Conservation (phyloP, 2,888 invertebrate genomes). For the Pyrgus malvae region DNA sequence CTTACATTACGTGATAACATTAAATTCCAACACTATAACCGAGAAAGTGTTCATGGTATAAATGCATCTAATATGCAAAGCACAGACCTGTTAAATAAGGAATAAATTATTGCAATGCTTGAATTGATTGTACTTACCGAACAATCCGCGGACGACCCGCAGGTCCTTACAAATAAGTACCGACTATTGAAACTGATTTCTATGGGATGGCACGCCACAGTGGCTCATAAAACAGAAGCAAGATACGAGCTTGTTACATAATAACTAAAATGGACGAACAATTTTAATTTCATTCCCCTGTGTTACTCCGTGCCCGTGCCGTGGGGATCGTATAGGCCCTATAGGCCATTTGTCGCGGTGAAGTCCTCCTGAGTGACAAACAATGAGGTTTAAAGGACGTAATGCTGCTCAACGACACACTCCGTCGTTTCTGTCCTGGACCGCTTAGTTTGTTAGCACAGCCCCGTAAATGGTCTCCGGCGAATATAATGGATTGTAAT, state of each 20-base stretch:
- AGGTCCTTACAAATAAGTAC: slow-evolving; percentile 26
- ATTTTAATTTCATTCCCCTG: slow-evolving; percentile 65
- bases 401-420: slow-evolving; percentile 52
- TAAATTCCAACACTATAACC: no score
- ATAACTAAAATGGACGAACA: slow-evolving; percentile 44
- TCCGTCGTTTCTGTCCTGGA: slow-evolving; percentile 27
- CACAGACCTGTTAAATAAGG: slow-evolving; percentile 14
- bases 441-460: slow-evolving; percentile 51
- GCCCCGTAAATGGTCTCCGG: slow-evolving; percentile 63
- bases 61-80: background rate
- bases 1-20: no score
- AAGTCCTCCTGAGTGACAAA: slow-evolving; percentile 74
- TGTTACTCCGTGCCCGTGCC: slow-evolving; percentile 57
- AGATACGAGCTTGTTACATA: slow-evolving; percentile 28
- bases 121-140: slow-evolving; percentile 23
- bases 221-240: slow-evolving; percentile 28
- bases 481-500: slow-evolving; percentile 76
- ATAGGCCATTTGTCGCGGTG: slow-evolving; percentile 72
- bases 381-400: slow-evolving; percentile 68
- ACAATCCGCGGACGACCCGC: slow-evolving; percentile 25
- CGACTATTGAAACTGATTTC: slow-evolving; percentile 25
- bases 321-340: slow-evolving; percentile 54
- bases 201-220: slow-evolving; percentile 27
- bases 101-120: slow-evolving; percentile 22
- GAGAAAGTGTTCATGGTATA: no score